Base-by-base conservation (phyloP, 2,113 vertebrate species). In the Cyanoderma ruficeps region DNA sequence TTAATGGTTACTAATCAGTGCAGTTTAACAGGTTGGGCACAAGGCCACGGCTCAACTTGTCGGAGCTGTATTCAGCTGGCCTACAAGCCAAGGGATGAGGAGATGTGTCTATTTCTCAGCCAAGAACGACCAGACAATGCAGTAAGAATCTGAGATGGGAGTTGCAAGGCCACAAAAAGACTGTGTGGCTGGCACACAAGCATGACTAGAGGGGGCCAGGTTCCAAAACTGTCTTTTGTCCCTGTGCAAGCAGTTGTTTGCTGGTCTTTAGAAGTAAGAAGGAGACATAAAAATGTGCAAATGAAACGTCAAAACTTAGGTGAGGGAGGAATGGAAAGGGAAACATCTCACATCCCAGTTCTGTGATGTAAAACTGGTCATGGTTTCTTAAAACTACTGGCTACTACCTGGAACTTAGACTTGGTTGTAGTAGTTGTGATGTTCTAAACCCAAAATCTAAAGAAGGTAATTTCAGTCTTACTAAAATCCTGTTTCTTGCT, bases 1-100 rank as follows among this genome's bases (percentile, higher is more conserved):
- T 67, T 85, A 80, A 39, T 92, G n/a, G 31, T 85, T 86, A 33
- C 75, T 88, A 39, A 71, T 12, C 10, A 72, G 39, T 77, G 70
- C 18, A 57, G 63, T 25, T 93, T 49, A 85, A 83, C 46, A 90
- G 37, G 9, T 42, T 17, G n/a, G 50, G 67, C 42, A 57, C 30
- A 42, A 55, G n/a, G 37, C 46, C 42, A 31, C 0, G 3, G 35
- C 27, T 70, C 0, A 2, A 41, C 27, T 70, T 2, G 10, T 1
- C 52, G 57, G 31, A 87, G 6, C 31, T 80, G 19, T 61, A 31
- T 68, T 72, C 44, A 52, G 19, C 46, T 87, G n/a, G 19, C 11
- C 25, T 81, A 1, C 31, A 55, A 59, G 24, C 39, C 63, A 42
- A 68, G 24, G 30, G 14, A 11, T 71, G n/a, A 79, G 31, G 28